Evolutionary conservation across 1,140 invertebrate genomes (phyloP), one percentile per base, ranked within the genome.

Genomic region (Nixonia krombeini): DNA sequence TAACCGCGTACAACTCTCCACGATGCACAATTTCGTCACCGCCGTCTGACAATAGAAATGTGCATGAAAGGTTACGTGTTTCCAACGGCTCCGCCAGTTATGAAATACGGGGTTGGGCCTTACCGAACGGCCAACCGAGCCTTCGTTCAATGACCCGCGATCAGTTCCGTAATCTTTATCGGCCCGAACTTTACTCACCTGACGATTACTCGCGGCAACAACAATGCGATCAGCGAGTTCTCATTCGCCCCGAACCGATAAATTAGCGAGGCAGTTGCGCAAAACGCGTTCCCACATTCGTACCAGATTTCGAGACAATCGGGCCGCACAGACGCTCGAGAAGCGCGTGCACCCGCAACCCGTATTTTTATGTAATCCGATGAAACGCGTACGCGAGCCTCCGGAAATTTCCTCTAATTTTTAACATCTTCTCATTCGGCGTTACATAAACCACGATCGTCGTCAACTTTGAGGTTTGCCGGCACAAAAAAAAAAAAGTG

Each of bases 61-160:
- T 58, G 63, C 69, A 72, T 72, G 53, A 72, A 72, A 72, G 69
- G 69, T 72, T 72, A 68, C 69, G 64, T 64, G 47, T 67, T 71
- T 67, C 63, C 57, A 71, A 59, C 68, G 57, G 56, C 67, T 47
- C 42, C 41, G 56, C 10, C 35, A 46, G 69, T 72, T 72, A 72
- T 68, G 69, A 72, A 72, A 72, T 72, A 72, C 66, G 51, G 68
- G 63, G 69, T 65, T 68, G 69, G 69, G 69, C 69, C 52, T 53
- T 62, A 61, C 49, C 51, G 57, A 63, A 55, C 53, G 18, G 55
- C 17, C 15, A 46, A 51, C 25, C 28, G 46, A 69, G 53, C 41
- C 62, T 65, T 70, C 57, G 62, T 65, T 61, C 68, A 70, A 62
- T 53, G 62, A 70, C 68, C 68, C n/a, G n/a, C n/a, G 62, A 66